phyloP scores from a whole-genome alignment of 2,888 invertebrate genomes.

The Andrena haemorrhoa region DNA sequence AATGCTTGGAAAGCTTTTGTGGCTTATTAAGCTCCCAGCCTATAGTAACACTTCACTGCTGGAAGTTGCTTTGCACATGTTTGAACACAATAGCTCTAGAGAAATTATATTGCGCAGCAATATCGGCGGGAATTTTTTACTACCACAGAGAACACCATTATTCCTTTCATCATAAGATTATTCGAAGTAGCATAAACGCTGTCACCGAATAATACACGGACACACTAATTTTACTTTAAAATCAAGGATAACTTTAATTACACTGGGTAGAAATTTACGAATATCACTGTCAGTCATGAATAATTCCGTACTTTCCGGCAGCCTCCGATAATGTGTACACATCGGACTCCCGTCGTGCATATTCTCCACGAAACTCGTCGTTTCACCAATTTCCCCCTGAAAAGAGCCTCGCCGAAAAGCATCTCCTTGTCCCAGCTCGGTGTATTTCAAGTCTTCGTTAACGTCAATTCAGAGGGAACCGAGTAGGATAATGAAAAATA shows the following conservation, averaged over 20 bases:
- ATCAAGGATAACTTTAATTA: too few relatives aligned
- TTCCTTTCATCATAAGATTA: too few relatives aligned
- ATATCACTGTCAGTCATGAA: background rate
- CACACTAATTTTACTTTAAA: too few relatives aligned
- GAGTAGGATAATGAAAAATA: slow-evolving; percentile 25
- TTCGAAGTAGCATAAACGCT: too few relatives aligned
- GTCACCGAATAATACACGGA: too few relatives aligned
- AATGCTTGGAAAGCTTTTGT: background rate
- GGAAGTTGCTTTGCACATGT: background rate
- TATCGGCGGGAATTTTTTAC: too few relatives aligned
- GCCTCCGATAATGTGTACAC: background rate
- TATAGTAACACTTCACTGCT: background rate
- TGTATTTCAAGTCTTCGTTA: background rate
- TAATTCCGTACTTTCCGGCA: background rate
- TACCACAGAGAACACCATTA: too few relatives aligned
- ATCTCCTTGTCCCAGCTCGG: background rate
- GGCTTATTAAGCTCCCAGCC: background rate
- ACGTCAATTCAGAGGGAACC: background rate
- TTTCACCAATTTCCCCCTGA: background rate
- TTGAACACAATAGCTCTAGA: background rate
- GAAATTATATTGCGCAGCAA: too few relatives aligned
- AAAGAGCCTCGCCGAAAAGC: background rate
- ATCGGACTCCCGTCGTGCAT: too few relatives aligned
- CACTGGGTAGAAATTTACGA: too few relatives aligned
- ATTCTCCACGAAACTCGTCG: background rate